Conservation (phyloP, 2,888 invertebrate species). For the Campoplex nolae region DNA sequence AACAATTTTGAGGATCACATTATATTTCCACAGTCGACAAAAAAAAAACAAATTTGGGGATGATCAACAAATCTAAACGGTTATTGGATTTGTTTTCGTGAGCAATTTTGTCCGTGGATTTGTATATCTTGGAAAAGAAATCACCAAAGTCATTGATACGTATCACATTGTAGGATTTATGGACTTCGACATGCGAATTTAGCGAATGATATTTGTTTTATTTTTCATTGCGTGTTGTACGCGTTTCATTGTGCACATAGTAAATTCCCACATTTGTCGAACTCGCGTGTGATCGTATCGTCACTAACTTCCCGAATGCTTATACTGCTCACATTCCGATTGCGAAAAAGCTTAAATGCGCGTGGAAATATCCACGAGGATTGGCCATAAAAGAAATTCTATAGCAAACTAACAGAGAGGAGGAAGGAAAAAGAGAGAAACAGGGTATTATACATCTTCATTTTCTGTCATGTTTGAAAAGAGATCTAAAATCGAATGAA, state of each 20-base stretch:
- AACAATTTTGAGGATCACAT: neutral
- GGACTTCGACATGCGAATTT: neutral
- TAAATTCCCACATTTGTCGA: constrained; percentile 29
- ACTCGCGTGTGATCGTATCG: constrained; percentile 59
- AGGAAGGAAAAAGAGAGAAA: neutral
- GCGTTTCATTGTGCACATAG: neutral
- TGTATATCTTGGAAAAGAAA: neutral
- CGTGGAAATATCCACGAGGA: constrained; percentile 31
- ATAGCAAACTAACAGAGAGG: neutral
- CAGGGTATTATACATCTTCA: constrained; percentile 2
- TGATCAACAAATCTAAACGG: neutral
- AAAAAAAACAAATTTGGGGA: neutral
- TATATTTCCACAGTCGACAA: neutral
- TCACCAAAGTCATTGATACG: neutral
- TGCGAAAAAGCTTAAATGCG: constrained; percentile 44
- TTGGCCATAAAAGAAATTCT: constrained; percentile 42
- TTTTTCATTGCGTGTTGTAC: neutral
- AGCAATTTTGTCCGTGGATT: neutral
- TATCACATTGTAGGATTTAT: neutral
- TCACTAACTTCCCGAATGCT: constrained; percentile 19
- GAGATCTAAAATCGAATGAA: constrained; percentile 38
- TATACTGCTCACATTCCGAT: constrained; percentile 44
- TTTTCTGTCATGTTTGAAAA: constrained; percentile 35
- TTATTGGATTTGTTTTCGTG: neutral
- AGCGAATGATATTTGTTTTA: constrained; percentile 2